phyloP scores from a whole-genome alignment of 1,140 invertebrate species.

The Augochlora pura region DNA sequence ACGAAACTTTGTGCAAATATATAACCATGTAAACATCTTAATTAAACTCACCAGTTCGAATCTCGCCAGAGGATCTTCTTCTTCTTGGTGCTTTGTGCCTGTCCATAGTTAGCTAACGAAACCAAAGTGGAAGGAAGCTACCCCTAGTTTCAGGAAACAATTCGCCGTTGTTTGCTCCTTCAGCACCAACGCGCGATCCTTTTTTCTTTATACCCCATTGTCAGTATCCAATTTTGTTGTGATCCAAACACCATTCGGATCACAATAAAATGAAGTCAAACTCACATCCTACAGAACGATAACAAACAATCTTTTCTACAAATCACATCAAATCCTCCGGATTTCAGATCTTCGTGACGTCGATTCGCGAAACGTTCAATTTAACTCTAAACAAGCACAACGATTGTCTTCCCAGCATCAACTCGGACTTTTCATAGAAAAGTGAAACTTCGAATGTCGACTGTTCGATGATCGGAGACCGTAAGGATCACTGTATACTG shows the following conservation, averaged over 20 bases:
- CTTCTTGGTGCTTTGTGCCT: conserved; percentile 55
- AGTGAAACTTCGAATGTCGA: no score
- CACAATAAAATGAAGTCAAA: not conserved
- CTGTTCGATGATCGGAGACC: no score
- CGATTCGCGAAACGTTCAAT: not conserved
- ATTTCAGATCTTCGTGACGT: not conserved
- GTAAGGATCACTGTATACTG: not conserved
- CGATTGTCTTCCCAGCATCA: no score
- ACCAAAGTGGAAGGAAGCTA: conserved; percentile 27
- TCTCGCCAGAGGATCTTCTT: conserved; percentile 58
- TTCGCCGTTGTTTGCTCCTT: conserved; percentile 15
- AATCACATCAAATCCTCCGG: not conserved
- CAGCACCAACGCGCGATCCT: conserved; percentile 26
- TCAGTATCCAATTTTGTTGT: not conserved
- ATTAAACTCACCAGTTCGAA: conserved; percentile 57
- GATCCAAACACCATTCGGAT: not conserved
- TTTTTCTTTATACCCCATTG: conserved; percentile 20
- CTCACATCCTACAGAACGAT: not conserved
- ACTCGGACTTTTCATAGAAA: not conserved
- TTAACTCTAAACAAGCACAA: not conserved
- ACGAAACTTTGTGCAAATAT: not conserved
- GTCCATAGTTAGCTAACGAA: conserved; percentile 33
- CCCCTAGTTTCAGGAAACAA: not conserved
- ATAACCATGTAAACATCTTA: not conserved
- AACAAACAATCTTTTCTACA: not conserved